Conservation (phyloP, 2,797 vertebrate species). For the Galagoides demidoff region DNA sequence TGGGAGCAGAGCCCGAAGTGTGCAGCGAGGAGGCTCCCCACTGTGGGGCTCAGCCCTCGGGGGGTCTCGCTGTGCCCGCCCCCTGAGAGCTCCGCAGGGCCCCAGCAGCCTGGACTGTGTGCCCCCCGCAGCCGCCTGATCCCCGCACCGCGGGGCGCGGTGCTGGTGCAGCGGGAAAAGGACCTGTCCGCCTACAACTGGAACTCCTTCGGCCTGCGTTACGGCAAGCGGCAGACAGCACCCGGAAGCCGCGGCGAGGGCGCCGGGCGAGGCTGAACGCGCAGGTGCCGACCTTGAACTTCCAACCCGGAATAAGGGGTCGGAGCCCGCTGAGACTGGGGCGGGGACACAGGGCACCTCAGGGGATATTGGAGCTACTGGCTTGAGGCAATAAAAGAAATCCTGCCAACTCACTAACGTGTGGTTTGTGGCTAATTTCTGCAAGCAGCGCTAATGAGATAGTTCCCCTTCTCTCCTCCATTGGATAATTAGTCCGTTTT, state of each 20-base stretch:
- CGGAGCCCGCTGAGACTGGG: rapidly evolving
- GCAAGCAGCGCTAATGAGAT: no score
- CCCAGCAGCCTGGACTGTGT: neutral
- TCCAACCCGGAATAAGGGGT: neutral
- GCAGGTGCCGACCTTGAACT: neutral
- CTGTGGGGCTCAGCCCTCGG: slow-evolving; percentile 57
- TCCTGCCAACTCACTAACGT: rapidly evolving
- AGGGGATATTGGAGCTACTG: no score
- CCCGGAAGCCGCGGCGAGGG: neutral
- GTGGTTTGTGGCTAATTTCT: neutral
- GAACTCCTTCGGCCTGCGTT: slow-evolving; percentile 91
- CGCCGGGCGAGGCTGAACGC: neutral
- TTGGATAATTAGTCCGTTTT: neutral
- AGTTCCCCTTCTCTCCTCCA: neutral
- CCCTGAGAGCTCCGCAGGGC: neutral
- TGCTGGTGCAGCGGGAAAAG: slow-evolving; percentile 83
- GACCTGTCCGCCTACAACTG: slow-evolving; percentile 88
- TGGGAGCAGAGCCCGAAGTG: slow-evolving; percentile 59
- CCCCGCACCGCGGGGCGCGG: slow-evolving; percentile 33
- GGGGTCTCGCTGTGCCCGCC: slow-evolving; percentile 46
- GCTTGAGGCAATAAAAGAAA: slow-evolving; percentile 58
- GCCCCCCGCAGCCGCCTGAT: slow-evolving; percentile 18
- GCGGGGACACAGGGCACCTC: rapidly evolving
- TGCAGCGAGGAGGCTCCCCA: slow-evolving; percentile 20
- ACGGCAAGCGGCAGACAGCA: slow-evolving; percentile 83